Base-by-base conservation (phyloP, 2,797 vertebrate genomes). In the Phaenicophaeus curvirostris region DNA sequence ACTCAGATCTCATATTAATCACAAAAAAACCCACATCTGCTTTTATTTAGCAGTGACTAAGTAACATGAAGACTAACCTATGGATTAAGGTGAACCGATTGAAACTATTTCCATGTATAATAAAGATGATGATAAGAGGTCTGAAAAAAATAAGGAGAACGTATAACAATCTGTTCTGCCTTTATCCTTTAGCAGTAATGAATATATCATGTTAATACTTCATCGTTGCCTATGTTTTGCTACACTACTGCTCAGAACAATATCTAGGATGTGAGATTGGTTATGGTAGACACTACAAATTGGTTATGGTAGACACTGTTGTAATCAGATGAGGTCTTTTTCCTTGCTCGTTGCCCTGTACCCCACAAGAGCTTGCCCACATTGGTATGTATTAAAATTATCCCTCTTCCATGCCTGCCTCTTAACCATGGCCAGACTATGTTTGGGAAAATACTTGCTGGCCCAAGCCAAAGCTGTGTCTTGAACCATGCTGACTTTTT, bases 1-100 rank as follows among this genome's bases (percentile, higher is more conserved):
- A 84, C 21, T 73, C 75, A 79, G 35, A 27, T 7, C 44, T 69
- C 4, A 9, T 13, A 11, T 25, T 28, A 84, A 80, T n/a, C n/a
- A n/a, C n/a, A n/a, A n/a, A n/a, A n/a, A n/a, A n/a, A n/a, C n/a
- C n/a, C n/a, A n/a, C 9, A 39, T 27, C 51, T 48, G 5, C 6
- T 3, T 54, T 51, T 55, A 20, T 24, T 41, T 39, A 71, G 31
- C 50, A 72, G 17, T 41, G 19, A 6, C n/a, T 67, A 35, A 71
- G 13, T 2, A 0, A 31, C 4, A 3, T 6, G 35, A 72, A 81
- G 58, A 27, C 2, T 15, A 31, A 14, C 4, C 8, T 50, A n/a
- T 31, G 39, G 54, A 41, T 78, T 41, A 54, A 77, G 28, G 31
- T 63, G 68, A 74, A 58, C 35, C 18, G 41, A 37, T 5, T 44